Conservation (phyloP, 2,888 invertebrate species). For the Loripinus fragilis region DNA sequence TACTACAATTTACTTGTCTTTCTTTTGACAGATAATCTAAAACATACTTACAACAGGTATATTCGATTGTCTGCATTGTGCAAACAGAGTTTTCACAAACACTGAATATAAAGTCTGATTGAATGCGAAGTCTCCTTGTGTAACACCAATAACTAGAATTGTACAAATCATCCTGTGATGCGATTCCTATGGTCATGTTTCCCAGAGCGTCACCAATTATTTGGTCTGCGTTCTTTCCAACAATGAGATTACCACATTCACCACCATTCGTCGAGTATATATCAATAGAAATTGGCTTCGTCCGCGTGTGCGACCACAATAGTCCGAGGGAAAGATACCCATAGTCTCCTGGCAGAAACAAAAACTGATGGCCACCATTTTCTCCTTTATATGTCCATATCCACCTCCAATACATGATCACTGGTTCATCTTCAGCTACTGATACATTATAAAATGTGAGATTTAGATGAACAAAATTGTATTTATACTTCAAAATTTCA, state of each 20-base stretch:
- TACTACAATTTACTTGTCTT: slow-evolving; percentile 26
- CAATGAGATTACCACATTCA: slow-evolving; percentile 10
- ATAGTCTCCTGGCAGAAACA: slow-evolving; percentile 42
- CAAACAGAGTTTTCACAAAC: slow-evolving; percentile 42
- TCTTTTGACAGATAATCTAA: slow-evolving; percentile 10
- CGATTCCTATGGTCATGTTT: slow-evolving; percentile 32
- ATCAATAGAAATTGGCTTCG: background rate
- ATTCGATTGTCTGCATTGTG: slow-evolving; percentile 49
- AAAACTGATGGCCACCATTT: slow-evolving; percentile 36
- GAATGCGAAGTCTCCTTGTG: slow-evolving; percentile 15
- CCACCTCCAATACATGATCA: slow-evolving; percentile 36
- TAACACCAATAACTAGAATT: slow-evolving; percentile 55
- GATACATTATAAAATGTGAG: slow-evolving; percentile 20
- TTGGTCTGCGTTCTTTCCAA: slow-evolving; percentile 21
- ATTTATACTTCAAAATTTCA: slow-evolving; percentile 18
- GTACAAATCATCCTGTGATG: slow-evolving; percentile 25
- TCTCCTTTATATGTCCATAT: slow-evolving; percentile 50
- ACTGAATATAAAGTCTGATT: slow-evolving; percentile 15
- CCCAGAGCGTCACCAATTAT: slow-evolving; percentile 42
- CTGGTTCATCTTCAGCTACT: slow-evolving; percentile 28
- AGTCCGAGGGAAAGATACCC: slow-evolving; percentile 49
- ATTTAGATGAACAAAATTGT: slow-evolving; percentile 41
- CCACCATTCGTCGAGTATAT: slow-evolving; percentile 13
- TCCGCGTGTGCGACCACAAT: slow-evolving; percentile 28
- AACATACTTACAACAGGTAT: slow-evolving; percentile 39